Conservation (phyloP, 2,888 invertebrate genomes). For the Leptothorax acervorum region DNA sequence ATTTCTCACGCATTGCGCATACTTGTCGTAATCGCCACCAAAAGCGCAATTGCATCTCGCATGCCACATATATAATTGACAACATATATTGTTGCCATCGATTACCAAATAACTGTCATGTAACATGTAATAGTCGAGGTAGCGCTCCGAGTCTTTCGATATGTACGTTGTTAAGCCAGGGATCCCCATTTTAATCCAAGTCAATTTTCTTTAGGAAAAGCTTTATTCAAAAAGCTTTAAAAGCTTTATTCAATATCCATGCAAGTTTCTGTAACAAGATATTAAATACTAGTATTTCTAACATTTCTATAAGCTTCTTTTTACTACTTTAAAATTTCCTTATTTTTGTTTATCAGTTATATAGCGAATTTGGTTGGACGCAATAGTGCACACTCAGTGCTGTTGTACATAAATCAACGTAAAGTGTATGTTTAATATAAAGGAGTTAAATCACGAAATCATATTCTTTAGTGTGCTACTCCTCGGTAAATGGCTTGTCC, state of each 20-base stretch:
- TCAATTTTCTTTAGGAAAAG: neutral
- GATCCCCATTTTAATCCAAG: slow-evolving; percentile 90
- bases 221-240: neutral
- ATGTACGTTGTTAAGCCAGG: slow-evolving; percentile 94
- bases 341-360: neutral
- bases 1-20: slow-evolving; percentile 88
- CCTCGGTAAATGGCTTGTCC: no score
- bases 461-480: no score
- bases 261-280: neutral
- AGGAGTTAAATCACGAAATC: no score
- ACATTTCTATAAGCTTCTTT: neutral
- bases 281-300: neutral
- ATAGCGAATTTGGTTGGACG: no score
- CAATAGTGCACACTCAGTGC: no score
- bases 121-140: slow-evolving; percentile 89
- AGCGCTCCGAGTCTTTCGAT: slow-evolving; percentile 88
- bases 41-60: slow-evolving; percentile 90
- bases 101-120: slow-evolving; percentile 91
- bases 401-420: no score
- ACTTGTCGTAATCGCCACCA: slow-evolving; percentile 95
- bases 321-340: neutral
- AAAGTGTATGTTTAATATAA: no score
- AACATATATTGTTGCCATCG: slow-evolving; percentile 93
- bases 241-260: neutral
- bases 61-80: slow-evolving; percentile 89